These are phyloP conservation scores for Shargacucullia verbasci DNA, from an alignment of 2,888 invertebrate genomes.

Conservation along the genomic window DNA sequence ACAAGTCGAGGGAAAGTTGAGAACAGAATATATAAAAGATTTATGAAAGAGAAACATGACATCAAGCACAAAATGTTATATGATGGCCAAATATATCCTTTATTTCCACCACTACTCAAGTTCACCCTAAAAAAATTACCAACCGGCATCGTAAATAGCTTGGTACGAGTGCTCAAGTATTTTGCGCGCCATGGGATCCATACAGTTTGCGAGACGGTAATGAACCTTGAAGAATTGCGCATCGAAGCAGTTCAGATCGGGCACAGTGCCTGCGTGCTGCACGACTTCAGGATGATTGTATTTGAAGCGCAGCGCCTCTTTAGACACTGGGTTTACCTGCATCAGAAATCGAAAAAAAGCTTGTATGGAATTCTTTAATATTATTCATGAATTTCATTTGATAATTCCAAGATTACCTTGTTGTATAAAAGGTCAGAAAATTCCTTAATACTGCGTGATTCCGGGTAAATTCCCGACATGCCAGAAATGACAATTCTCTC, in stretches of 20 bases:
- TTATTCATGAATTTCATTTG: too few species aligned
- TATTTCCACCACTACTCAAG: too few species aligned
- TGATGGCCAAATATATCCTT: too few species aligned
- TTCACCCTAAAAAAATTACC: neutral
- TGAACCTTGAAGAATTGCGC: constrained; percentile 92
- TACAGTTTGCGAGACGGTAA: constrained; percentile 87
- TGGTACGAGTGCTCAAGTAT: constrained; percentile 92
- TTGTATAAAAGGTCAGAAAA: constrained; percentile 69
- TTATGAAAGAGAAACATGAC: too few species aligned
- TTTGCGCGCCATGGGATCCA: constrained; percentile 90
- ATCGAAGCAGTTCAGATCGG: constrained; percentile 90
- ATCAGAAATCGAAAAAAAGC: neutral
- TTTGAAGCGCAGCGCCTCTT: constrained; percentile 82
- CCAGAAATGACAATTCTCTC: constrained; percentile 68
- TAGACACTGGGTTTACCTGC: constrained; percentile 89
- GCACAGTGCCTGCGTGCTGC: constrained; percentile 90
- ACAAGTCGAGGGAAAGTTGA: too few species aligned
- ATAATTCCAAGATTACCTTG: too few species aligned
- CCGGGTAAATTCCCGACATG: constrained; percentile 69
- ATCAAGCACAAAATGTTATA: too few species aligned
- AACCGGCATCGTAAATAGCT: constrained; percentile 92
- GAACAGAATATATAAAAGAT: too few species aligned
- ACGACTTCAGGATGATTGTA: constrained; percentile 83
- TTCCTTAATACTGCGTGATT: constrained; percentile 60
- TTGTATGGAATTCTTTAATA: too few species aligned